Evolutionary conservation across 2,113 vertebrate species (phyloP), one percentile per base, ranked within the genome.

Genomic region (Bubalus kerabau): DNA sequence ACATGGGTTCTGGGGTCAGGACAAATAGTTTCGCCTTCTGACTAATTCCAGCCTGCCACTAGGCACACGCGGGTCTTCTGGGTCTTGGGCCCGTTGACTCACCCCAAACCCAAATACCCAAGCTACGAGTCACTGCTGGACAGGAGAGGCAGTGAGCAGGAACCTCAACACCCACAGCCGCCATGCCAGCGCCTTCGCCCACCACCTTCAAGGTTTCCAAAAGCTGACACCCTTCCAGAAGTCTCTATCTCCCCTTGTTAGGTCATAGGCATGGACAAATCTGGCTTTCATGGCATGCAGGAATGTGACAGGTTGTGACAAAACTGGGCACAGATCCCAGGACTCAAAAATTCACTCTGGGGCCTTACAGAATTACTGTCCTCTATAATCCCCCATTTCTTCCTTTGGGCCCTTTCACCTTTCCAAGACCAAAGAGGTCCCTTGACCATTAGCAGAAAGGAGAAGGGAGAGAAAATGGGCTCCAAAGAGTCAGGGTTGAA

Each of bases 31-130:
- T 52, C 46, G 17, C 52, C 50, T 76, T 76, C 95, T 91, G 95
- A 95, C 89, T 93, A 91, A 95, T 16, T 21, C 76, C 48, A 83
- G 91, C 23, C 32, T 48, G 36, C 81, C 81, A 17, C 74, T 52
- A 54, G 78, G 48, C 56, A 88, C 24, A 59, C 54, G 57, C 86
- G 91, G 40, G 62, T 83, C 21, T 24, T 60, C 62, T 46, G 52
- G 60, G 71, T 97, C 93, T 87, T 21, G 32, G 76, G 84, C 23
- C 14, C 40, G 12, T 28, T 95, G 94, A 97, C 83, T 97, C 91
- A 96, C 46, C 83, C 88, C 52, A 95, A 94, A 74, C 48, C 82
- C 52, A 86, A 95, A 96, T 64, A 87, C 46, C 88, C 89, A 80
- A 91, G 82, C 52, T 80, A 50, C 32, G 74, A 87, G 36, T 97